Base-by-base conservation (phyloP, 2,113 vertebrate species). In the Hippolais icterina region DNA sequence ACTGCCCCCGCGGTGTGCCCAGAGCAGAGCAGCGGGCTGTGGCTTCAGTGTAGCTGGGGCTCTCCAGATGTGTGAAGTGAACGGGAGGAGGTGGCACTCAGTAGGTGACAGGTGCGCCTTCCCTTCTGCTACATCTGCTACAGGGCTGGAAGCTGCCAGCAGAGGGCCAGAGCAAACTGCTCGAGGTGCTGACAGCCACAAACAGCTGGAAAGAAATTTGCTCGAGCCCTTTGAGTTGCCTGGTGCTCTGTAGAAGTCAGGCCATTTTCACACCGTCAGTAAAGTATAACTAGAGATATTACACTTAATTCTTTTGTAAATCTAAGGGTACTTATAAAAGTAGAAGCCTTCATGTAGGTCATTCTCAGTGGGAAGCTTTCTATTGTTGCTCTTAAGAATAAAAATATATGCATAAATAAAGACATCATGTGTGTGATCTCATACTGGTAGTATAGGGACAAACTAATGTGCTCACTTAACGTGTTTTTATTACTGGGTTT, bases 101-200 rank as follows among this genome's bases (percentile, higher is more conserved):
- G n/a, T 1, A 17, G 59, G 63, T 22, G 80, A 23, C 52, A 39
- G 20, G 11, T 7, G 12, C 0, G 0, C 54, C 47, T 42, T 87
- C 44, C 8, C 17, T 60, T 71, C 39, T 56, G 41, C 69, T 61
- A n/a, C 21, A 4, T 20, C 56, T 63, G 54, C 77, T 41, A 3
- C 56, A 20, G 28, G 39, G 42, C 39, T 57, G 29, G 59, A 24
- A 83, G 7, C 57, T 10, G 21, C 74, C 90, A 79, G 87, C 78
- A 93, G 87, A 87, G 78, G 69, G 65, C 57, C 78, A 9, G 63
- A 90, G 75, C 65, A 57, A 81, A 44, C 52, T 52, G 33, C 70
- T 60, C 17, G 8, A 25, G 37, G 17, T 57, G 70, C 11, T 41
- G 66, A 19, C 41, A 79, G 5, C 37, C 28, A 6, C 15, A 28